Percentiles rank a stretch among this genome's conserved stretches.
Evolutionary conservation across 2,888 invertebrate genomes (phyloP).

Genomic region (Pycnomerus fuliginosus): DNA sequence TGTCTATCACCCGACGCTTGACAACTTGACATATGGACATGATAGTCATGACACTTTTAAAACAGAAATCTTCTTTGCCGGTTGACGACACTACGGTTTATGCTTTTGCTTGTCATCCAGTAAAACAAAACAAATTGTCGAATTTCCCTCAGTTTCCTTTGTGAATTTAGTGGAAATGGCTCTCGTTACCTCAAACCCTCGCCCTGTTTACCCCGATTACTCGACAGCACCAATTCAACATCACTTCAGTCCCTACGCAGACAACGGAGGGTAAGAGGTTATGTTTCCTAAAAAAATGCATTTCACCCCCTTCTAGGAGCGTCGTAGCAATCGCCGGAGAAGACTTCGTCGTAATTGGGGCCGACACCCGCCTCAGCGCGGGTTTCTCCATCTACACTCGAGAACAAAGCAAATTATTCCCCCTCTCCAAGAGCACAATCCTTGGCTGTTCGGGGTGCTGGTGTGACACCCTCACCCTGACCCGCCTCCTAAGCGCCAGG

Average conservation of each 20-base stretch:
- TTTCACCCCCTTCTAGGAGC: slow-evolving; percentile 64
- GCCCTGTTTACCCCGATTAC: slow-evolving; percentile 45
- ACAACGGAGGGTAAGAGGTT: slow-evolving; percentile 76
- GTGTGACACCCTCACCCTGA: slow-evolving; percentile 93
- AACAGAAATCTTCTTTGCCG: too few relatives aligned
- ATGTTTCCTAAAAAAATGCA: slow-evolving; percentile 23
- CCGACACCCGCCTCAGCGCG: slow-evolving; percentile 89
- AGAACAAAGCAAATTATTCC: slow-evolving; percentile 84
- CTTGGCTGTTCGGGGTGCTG: slow-evolving; percentile 96
- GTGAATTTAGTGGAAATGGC: too few relatives aligned
- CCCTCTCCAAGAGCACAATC: slow-evolving; percentile 78
- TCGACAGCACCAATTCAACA: slow-evolving; percentile 49
- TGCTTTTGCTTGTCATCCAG: too few relatives aligned
- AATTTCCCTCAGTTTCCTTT: too few relatives aligned
- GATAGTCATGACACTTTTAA: too few relatives aligned
- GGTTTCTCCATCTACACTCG: slow-evolving; percentile 90
- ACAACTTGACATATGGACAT: too few relatives aligned
- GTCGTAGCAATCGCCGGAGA: slow-evolving; percentile 95
- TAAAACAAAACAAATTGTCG: too few relatives aligned
- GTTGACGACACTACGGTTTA: too few relatives aligned
- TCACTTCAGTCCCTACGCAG: slow-evolving; percentile 68
- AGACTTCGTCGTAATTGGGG: slow-evolving; percentile 92
- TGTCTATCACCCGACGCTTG: too few relatives aligned
- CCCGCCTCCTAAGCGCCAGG: slow-evolving; percentile 77
- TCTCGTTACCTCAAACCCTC: slow-evolving; percentile 7